Base-by-base conservation (phyloP, 2,113 vertebrate species). In the Fulica atra region DNA sequence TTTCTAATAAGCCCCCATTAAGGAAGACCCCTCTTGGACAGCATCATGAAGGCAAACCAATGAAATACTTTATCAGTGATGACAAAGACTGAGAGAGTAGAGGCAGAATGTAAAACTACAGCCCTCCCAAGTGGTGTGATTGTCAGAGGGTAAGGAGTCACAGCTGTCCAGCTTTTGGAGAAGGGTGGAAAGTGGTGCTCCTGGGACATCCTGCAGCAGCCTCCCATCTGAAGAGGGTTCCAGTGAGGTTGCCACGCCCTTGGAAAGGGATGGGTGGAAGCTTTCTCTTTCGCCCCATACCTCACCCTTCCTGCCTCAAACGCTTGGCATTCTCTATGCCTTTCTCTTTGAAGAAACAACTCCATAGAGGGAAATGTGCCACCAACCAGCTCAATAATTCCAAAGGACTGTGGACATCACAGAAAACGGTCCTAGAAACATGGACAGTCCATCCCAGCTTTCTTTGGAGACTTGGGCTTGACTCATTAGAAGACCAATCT, bases 91-190 rank as follows among this genome's bases (percentile, higher is more conserved):
- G 35, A 36, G 42, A 73, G 44, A 48, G 20, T n/a, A 83, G 46
- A 63, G n/a, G 40, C 12, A 8, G 17, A 59, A 36, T 0, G 33
- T 35, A 48, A 48, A 80, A 35, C 35, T 28, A 14, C 48, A 89
- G 42, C 16, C 71, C 16, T 72, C 16, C 70, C 24, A 54, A 72
- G 76, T 5, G 2, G 15, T 21, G 66, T 14, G 35, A 10, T 64
- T 50, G 36, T 5, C 31, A 36, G 25, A 36, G 50, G 18, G 13
- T 20, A 2, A 38, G 40, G 60, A 84, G 51, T 23, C 11, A 2
- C 0, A 2, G 28, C 18, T 77, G 35, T 36, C 54, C 51, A 6
- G 13, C 2, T 0, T 4, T 61, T 24, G 68, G 60, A 53, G n/a
- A 44, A 14, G 10, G 8, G 4, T 70, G 59, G 29, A 29, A 81